Evolutionary conservation across 1,140 invertebrate genomes (phyloP).

Genomic region (Drosophila punjabiensis): DNA sequence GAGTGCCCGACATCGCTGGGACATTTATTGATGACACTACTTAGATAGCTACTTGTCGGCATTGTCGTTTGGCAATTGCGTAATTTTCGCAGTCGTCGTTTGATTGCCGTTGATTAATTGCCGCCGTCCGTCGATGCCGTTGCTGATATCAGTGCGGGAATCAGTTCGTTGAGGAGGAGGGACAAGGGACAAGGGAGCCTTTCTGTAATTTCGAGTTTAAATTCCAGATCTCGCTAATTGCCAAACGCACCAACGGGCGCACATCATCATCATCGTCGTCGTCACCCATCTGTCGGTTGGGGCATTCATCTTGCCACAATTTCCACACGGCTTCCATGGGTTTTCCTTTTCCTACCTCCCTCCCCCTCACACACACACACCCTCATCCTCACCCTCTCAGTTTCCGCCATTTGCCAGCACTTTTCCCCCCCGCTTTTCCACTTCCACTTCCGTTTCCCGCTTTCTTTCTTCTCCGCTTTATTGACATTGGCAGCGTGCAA

Average conservation of each 20-base stretch:
- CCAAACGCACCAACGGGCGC: slow-evolving; percentile 7
- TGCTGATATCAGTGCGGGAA: slow-evolving; percentile 14
- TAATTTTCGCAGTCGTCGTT: slow-evolving; percentile 34
- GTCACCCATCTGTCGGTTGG: slow-evolving; percentile 7
- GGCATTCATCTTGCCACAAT: slow-evolving; percentile 31
- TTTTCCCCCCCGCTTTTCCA: background rate
- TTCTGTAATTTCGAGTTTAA: slow-evolving; percentile 25
- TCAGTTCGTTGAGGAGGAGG: background rate
- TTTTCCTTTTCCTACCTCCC: background rate
- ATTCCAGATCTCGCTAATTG: slow-evolving; percentile 30
- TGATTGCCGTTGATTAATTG: slow-evolving; percentile 50
- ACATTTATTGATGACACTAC: slow-evolving; percentile 70
- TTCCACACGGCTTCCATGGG: slow-evolving; percentile 10
- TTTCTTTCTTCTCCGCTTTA: slow-evolving; percentile 51
- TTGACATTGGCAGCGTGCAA: slow-evolving; percentile 66
- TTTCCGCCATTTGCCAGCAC: slow-evolving; percentile 24
- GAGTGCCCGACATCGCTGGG: slow-evolving; percentile 49
- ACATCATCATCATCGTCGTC: no score
- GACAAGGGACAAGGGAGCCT: background rate
- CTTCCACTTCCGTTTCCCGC: slow-evolving; percentile 19
- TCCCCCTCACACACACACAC: background rate
- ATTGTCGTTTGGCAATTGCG: slow-evolving; percentile 23
- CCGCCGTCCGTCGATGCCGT: background rate
- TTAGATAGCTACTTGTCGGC: slow-evolving; percentile 53
- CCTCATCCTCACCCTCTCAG: background rate